A percentile compares a stretch with the other conserved stretches of the same genome.
phyloP scores from a whole-genome alignment of 2,888 invertebrate genomes.

The Acanthococcus lagerstroemiae region DNA sequence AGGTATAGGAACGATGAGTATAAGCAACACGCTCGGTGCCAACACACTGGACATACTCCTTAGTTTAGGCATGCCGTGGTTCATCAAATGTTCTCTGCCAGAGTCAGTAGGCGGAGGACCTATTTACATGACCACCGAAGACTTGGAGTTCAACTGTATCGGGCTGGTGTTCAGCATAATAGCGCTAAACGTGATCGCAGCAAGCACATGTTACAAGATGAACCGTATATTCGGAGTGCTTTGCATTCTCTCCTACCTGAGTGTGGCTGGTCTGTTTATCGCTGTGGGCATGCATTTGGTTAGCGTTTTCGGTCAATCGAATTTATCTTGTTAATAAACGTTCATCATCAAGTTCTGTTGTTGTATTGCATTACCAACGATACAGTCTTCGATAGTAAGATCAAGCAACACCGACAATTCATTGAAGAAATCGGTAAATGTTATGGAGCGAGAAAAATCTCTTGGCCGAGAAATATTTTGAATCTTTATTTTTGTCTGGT shows the following conservation, averaged over 20 bases:
- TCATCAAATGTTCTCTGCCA: constrained; percentile 53
- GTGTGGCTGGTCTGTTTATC: constrained; percentile 66
- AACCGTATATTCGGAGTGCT: constrained; percentile 58
- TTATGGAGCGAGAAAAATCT: no score
- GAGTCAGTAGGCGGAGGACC: constrained; percentile 43
- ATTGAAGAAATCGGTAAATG: no score
- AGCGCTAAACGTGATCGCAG: constrained; percentile 57
- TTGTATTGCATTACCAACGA: no score
- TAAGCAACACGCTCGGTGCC: constrained; percentile 76
- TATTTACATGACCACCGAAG: constrained; percentile 62
- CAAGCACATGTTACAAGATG: constrained; percentile 57
- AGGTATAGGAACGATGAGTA: constrained; percentile 77
- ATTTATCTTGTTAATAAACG: background rate
- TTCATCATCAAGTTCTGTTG: no score
- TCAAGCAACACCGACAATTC: no score
- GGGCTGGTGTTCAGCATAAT: constrained; percentile 64
- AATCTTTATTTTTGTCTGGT: no score
- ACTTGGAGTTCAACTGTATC: constrained; percentile 69
- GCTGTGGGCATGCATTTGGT: constrained; percentile 67
- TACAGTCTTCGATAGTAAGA: no score
- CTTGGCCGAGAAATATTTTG: no score
- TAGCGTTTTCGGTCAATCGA: background rate
- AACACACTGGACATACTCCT: constrained; percentile 75
- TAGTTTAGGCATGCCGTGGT: constrained; percentile 76
- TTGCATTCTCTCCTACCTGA: constrained; percentile 54